phyloP scores from a whole-genome alignment of 1,140 invertebrate species.

The Pseudoatta argentina region DNA sequence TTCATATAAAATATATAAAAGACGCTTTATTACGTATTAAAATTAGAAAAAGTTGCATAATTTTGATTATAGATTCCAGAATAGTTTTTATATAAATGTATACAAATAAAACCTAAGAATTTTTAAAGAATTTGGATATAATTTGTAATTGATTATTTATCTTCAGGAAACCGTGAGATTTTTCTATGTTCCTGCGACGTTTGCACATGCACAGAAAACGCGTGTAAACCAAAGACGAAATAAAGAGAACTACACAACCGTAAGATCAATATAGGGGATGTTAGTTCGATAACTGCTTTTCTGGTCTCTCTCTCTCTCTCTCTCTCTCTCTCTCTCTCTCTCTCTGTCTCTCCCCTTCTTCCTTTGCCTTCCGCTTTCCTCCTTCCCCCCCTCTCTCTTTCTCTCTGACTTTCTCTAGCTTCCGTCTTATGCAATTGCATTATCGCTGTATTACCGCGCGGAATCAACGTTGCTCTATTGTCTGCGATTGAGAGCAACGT shows the following conservation, averaged over 20 bases:
- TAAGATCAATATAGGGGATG: conserved; percentile 70
- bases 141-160: not conserved
- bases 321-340: not conserved
- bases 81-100: not conserved
- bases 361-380: not conserved
- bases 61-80: not conserved
- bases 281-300: conserved; percentile 56
- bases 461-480: conserved; percentile 48
- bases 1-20: too few relatives aligned
- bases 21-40: too few relatives aligned
- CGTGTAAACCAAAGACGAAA: conserved; percentile 28
- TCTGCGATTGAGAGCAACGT: conserved; percentile 25
- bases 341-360: not conserved
- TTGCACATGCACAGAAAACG: conserved; percentile 46
- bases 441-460: conserved; percentile 31
- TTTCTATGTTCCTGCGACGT: not conserved
- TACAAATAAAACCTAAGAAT: not conserved
- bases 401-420: not conserved
- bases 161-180: not conserved
- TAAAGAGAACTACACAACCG: conserved; percentile 27
- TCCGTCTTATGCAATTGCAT: conserved; percentile 42
- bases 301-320: not conserved
- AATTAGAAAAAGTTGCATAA: too few relatives aligned
- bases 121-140: not conserved
- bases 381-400: not conserved